These are phyloP conservation scores for Brachystomella parvula DNA, from an alignment of 1,140 invertebrate species.

Conservation along the genomic window DNA sequence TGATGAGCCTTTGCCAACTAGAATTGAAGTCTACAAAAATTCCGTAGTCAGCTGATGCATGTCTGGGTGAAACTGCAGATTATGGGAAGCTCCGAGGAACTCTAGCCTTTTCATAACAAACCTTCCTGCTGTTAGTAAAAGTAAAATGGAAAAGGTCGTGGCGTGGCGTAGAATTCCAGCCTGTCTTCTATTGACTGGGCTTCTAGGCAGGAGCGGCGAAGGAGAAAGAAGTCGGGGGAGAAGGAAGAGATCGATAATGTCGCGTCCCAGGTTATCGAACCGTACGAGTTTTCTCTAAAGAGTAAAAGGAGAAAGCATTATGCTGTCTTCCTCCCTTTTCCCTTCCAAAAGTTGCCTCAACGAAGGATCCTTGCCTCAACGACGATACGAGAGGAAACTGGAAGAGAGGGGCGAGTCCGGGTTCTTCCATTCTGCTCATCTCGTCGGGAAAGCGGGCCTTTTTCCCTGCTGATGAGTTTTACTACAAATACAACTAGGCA, in stretches of 20 bases:
- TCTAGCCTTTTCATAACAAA: too few species aligned
- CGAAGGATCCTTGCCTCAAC: too few species aligned
- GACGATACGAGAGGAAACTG: too few species aligned
- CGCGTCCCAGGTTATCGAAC: conserved; percentile 17
- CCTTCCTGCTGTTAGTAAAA: too few species aligned
- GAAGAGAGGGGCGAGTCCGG: neutral
- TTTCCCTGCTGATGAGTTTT: neutral
- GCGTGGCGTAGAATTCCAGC: too few species aligned
- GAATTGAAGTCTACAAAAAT: too few species aligned
- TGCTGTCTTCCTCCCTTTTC: neutral
- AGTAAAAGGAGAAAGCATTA: neutral
- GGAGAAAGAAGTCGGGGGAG: neutral
- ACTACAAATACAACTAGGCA: conserved; percentile 6
- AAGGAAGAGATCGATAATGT: conserved; percentile 6
- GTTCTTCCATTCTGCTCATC: neutral
- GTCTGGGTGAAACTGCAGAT: too few species aligned
- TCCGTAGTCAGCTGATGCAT: too few species aligned
- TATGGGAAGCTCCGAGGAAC: too few species aligned
- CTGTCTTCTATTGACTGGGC: neutral
- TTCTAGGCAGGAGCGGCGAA: neutral
- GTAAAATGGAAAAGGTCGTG: neutral
- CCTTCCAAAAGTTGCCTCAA: neutral
- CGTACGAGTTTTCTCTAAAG: too few species aligned
- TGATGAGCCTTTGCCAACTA: too few species aligned
- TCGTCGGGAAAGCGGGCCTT: neutral